Percentiles rank a stretch among this genome's conserved stretches.
Evolutionary conservation across 2,797 vertebrate species (phyloP).

Genomic region (Melanotaenia boesemani): DNA sequence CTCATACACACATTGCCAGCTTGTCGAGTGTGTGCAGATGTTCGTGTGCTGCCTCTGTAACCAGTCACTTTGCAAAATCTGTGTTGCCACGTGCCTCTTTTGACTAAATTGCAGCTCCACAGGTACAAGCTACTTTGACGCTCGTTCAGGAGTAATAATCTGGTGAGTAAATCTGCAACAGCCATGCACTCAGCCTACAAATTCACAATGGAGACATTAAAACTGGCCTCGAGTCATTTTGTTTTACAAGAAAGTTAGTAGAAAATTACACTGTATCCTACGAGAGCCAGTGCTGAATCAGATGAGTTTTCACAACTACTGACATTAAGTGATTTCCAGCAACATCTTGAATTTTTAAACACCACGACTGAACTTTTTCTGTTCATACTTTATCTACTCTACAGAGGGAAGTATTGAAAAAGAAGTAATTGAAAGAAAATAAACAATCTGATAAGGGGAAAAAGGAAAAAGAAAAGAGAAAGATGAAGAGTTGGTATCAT

Average conservation of each 20-base stretch:
- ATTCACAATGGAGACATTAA: constrained; percentile 55
- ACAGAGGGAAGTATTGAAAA: constrained; percentile 43
- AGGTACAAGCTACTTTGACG: constrained; percentile 41
- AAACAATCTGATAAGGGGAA: constrained; percentile 37
- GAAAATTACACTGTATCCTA: constrained; percentile 56
- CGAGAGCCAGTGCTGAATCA: constrained; percentile 36
- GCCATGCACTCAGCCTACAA: constrained; percentile 50
- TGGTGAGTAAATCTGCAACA: constrained; percentile 58
- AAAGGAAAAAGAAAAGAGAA: constrained; percentile 39
- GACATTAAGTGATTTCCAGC: constrained; percentile 60
- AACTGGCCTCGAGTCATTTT: constrained; percentile 45
- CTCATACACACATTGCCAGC: constrained; percentile 64
- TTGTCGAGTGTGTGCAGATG: constrained; percentile 46
- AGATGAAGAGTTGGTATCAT: constrained; percentile 49
- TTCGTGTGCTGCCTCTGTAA: constrained; percentile 49
- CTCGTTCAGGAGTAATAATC: constrained; percentile 51
- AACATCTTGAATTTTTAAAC: constrained; percentile 61
- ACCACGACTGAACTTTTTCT: constrained; percentile 61
- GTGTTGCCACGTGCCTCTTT: constrained; percentile 49
- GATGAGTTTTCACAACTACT: constrained; percentile 52
- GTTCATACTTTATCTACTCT: constrained; percentile 64
- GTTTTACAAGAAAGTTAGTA: constrained; percentile 53
- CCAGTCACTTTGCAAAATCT: constrained; percentile 66
- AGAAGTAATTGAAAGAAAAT: constrained; percentile 28
- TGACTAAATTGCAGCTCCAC: constrained; percentile 40